Conservation (phyloP, 2,113 vertebrate genomes). For the Erythrocercus mccallii region DNA sequence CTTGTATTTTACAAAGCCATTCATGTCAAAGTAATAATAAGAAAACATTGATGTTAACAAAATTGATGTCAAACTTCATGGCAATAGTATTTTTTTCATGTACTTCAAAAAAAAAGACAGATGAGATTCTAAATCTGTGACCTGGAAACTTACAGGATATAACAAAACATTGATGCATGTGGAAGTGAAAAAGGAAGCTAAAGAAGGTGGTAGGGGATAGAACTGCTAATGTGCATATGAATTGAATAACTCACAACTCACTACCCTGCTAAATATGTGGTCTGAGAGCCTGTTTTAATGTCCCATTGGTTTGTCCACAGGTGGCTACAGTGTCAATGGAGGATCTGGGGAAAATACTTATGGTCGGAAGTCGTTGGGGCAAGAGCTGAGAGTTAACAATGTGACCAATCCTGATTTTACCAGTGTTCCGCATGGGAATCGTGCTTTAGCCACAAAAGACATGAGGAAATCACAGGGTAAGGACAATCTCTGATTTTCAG, state of each 20-base stretch:
- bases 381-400: slow-evolving; percentile 99
- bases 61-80: neutral
- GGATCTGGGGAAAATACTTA: slow-evolving; percentile 96
- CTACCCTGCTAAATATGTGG: neutral
- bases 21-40: neutral
- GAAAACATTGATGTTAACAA: neutral
- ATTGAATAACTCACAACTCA: neutral
- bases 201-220: neutral
- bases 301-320: slow-evolving; percentile 54
- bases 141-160: neutral
- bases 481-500: neutral
- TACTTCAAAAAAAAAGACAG: neutral
- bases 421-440: slow-evolving; percentile 98
- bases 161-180: neutral
- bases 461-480: slow-evolving; percentile 99
- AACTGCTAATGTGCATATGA: neutral
- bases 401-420: slow-evolving; percentile 92
- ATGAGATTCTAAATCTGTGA: neutral
- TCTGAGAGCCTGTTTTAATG: neutral
- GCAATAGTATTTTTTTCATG: neutral
- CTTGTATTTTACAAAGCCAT: neutral
- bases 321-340: slow-evolving; percentile 93
- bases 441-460: slow-evolving; percentile 99
- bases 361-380: slow-evolving; percentile 99
- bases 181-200: neutral